Percentiles rank a stretch among this genome's conserved stretches.
Conservation (phyloP, 2,888 invertebrate species). For the Zootermopsis nevadensis region DNA sequence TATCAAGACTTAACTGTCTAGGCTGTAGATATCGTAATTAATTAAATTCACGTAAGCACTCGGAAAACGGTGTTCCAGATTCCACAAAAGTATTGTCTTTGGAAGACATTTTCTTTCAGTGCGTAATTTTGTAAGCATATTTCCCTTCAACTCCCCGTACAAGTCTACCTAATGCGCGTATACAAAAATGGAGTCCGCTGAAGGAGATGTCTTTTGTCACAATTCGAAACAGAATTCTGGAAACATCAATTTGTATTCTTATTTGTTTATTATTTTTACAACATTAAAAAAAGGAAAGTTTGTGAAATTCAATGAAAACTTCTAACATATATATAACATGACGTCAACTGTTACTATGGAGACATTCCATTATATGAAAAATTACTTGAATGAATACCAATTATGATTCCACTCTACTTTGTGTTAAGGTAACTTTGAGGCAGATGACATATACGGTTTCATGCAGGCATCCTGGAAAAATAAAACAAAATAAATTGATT, state of each 20-base stretch:
- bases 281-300: not conserved
- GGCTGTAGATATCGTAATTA: too few relatives aligned
- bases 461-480: too few relatives aligned
- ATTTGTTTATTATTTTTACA: constrained; percentile 14
- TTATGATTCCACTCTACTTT: not conserved
- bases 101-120: constrained; percentile 2
- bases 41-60: too few relatives aligned
- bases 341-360: constrained; percentile 20
- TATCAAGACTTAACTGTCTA: too few relatives aligned
- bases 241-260: constrained; percentile 13
- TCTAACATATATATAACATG: not conserved
- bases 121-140: not conserved
- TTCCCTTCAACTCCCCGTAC: not conserved
- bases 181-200: constrained; percentile 17
- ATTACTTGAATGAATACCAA: constrained; percentile 8
- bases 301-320: constrained; percentile 2
- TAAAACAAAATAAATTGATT: too few relatives aligned
- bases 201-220: not conserved
- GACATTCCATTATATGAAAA: not conserved
- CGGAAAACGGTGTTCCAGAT: not conserved
- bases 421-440: not conserved
- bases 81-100: not conserved
- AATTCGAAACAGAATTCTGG: not conserved
- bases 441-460: not conserved
- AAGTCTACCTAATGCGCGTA: not conserved